Base-by-base conservation (phyloP, 2,888 invertebrate genomes). In the Ectropis crepuscularia region DNA sequence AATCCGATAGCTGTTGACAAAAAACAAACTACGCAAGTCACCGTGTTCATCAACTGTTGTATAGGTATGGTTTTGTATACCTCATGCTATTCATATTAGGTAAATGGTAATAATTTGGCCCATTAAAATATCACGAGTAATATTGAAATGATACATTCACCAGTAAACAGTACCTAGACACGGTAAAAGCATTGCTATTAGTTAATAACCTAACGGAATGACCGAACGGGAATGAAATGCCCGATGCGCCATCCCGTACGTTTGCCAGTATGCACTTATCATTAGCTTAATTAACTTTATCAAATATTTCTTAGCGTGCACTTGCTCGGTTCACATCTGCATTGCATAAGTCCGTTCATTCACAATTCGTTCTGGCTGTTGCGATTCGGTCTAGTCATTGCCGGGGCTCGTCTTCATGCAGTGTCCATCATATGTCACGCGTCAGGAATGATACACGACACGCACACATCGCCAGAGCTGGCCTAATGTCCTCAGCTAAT, bases 401-500 rank as follows among this genome's bases (percentile, higher is more conserved):
- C 82, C 74, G 65, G 65, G 65, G 62, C 62, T 67, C 67, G 68
- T 72, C 75, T 74, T 64, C 74, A 74, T 65, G 73, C 71, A 66
- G 69, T 76, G 70, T 72, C 68, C 67, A 71, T 79, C 73, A 77
- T 76, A 80, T 81, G 83, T 87, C 85, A 87, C 83, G 80, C 83
- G 85, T 85, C 80, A 79, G 76, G 79, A 85, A 82, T 84, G 85
- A 83, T 83, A 82, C 83, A 82, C 77, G 80, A 78, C 84, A 86
- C 85, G 80, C 83, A 83, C 83, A 79, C 80, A 81, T 75, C 76
- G 79, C 75, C 76, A 73, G 74, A 71, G 76, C 71, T 76, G 79
- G 82, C 82, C 86, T 90, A 90, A 89, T 90, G 89, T 89, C 86
- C 86, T 83, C 84, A 68, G 77, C 86, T 91, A 91, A 91, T 90